A percentile compares a stretch with the other conserved stretches of the same genome.
Evolutionary conservation across 2,888 invertebrate species (phyloP).

Genomic region (Stratiomys singularior): DNA sequence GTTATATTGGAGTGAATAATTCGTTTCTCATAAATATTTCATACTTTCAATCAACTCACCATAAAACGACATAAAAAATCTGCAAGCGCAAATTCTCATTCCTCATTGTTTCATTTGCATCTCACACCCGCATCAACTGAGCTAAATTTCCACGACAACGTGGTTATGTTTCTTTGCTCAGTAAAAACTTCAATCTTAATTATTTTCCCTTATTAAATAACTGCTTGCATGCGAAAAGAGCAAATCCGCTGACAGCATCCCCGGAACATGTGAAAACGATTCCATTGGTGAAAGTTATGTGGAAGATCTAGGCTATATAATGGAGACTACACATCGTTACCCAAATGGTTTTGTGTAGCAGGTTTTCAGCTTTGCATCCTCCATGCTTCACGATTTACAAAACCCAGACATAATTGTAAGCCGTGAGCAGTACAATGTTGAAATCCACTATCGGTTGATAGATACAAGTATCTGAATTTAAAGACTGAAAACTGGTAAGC

Average conservation of each 20-base stretch:
- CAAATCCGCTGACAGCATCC: slow-evolving; percentile 1
- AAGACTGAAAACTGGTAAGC: neutral
- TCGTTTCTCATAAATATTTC: no score
- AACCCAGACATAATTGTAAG: neutral
- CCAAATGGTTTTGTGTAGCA: neutral
- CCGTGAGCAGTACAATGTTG: neutral
- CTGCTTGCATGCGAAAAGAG: neutral
- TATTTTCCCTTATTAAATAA: neutral
- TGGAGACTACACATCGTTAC: neutral
- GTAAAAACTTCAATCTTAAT: no score
- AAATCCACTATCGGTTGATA: no score
- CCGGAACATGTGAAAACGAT: neutral
- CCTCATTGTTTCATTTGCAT: no score
- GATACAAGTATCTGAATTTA: neutral
- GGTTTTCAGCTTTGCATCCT: neutral
- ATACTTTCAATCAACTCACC: no score
- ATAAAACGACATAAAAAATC: no score
- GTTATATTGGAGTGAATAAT: no score
- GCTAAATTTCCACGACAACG: no score
- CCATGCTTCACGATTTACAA: neutral
- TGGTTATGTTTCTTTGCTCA: no score
- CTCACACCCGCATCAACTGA: no score
- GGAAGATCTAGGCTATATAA: slow-evolving; percentile 10
- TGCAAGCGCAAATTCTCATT: no score
- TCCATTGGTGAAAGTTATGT: slow-evolving; percentile 32